Evolutionary conservation across 2,888 invertebrate genomes (phyloP).

Genomic region (Ormyrus thymus): DNA sequence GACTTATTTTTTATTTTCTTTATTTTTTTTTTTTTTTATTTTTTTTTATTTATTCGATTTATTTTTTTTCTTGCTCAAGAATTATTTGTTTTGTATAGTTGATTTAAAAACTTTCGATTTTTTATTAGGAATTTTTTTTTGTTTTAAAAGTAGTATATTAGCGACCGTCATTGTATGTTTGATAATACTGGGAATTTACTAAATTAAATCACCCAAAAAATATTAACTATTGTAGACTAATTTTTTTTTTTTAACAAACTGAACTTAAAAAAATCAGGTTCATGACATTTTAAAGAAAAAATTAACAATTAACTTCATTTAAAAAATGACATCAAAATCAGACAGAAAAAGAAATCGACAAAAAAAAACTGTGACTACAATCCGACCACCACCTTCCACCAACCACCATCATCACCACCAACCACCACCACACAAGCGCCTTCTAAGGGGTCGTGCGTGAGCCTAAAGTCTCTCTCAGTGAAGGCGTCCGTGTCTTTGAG

Average conservation of each 20-base stretch:
- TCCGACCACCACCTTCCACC: conserved; percentile 17
- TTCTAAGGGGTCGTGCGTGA: conserved; percentile 42
- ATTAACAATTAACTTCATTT: neutral
- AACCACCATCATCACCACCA: neutral
- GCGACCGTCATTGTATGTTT: no score
- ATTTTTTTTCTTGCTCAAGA: neutral
- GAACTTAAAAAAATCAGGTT: no score
- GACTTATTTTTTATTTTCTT: neutral
- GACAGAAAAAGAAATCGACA: no score
- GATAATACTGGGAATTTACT: no score
- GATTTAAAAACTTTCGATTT: no score
- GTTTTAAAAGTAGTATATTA: no score
- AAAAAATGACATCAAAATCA: neutral
- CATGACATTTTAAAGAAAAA: neutral
- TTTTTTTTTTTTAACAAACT: no score
- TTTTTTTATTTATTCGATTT: conserved; percentile 26
- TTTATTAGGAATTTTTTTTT: no score
- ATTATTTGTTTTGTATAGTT: no score
- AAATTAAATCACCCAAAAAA: no score
- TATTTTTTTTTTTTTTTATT: conserved; percentile 20
- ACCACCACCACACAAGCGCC: conserved; percentile 27
- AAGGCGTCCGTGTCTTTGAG: conserved; percentile 27
- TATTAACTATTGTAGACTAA: no score
- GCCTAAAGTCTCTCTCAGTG: conserved; percentile 43
- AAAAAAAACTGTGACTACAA: conserved; percentile 40